Evolutionary conservation across 2,888 invertebrate genomes (phyloP).

Genomic region (Orthosia gracilis): DNA sequence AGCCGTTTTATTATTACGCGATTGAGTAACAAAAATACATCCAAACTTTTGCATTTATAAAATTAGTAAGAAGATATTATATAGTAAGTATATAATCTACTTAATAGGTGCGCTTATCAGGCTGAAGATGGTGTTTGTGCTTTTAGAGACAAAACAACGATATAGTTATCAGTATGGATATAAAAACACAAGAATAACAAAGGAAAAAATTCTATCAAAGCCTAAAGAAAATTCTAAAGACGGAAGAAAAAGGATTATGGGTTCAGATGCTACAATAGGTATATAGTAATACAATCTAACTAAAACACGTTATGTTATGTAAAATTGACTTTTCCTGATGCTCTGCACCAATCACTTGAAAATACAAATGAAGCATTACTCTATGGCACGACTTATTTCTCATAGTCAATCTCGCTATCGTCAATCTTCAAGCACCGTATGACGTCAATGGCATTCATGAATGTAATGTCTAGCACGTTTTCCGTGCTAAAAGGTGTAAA

Average conservation of each 20-base stretch:
- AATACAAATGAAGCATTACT: conserved; percentile 31
- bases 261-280: background rate
- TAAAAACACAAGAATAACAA: background rate
- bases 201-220: background rate
- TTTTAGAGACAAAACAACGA: background rate
- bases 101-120: background rate
- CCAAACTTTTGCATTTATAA: too few species aligned
- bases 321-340: conserved; percentile 31
- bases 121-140: background rate
- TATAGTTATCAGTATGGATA: background rate
- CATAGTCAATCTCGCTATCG: conserved; percentile 48
- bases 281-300: background rate
- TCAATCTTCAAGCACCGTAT: conserved; percentile 53
- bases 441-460: conserved; percentile 62
- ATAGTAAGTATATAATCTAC: background rate
- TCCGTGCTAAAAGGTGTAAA: conserved; percentile 44
- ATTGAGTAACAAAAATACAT: too few species aligned
- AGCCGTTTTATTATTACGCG: too few species aligned
- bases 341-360: conserved; percentile 35
- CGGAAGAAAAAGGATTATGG: background rate
- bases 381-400: conserved; percentile 51
- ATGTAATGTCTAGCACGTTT: conserved; percentile 54
- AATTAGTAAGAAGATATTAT: too few species aligned
- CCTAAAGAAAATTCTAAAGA: background rate
- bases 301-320: conserved; percentile 4